Conservation (phyloP, 2,797 vertebrate genomes). For the Scarus forsteni region DNA sequence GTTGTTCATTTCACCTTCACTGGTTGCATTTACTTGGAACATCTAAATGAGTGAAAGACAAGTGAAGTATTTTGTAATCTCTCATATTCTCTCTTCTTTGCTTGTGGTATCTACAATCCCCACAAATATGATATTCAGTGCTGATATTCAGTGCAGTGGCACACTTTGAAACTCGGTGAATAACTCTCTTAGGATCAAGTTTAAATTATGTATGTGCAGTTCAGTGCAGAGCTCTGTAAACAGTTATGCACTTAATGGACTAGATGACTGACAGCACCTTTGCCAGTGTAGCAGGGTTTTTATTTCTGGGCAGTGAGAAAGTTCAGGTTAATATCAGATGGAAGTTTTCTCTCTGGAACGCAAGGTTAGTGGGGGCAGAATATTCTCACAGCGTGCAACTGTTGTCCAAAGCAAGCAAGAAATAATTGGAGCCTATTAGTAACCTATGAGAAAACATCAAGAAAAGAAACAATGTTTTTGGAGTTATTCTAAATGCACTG, state of each 20-base stretch:
- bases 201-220: constrained; percentile 82
- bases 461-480: neutral
- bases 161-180: constrained; percentile 56
- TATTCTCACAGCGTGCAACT: neutral
- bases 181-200: constrained; percentile 69
- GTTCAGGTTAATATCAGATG: constrained; percentile 28
- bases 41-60: constrained; percentile 59
- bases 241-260: constrained; percentile 81
- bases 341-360: constrained; percentile 24
- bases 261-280: constrained; percentile 75
- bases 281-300: constrained; percentile 21
- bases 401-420: constrained; percentile 21
- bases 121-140: constrained; percentile 48
- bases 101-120: constrained; percentile 39
- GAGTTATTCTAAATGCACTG: neutral
- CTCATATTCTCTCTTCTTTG: constrained; percentile 4
- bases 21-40: constrained; percentile 42
- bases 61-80: constrained; percentile 49
- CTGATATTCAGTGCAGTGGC: constrained; percentile 55
- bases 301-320: constrained; percentile 28
- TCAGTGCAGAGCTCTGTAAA: constrained; percentile 79
- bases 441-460: neutral
- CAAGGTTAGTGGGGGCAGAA: constrained; percentile 1
- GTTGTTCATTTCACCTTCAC: constrained; percentile 50
- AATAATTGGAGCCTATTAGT: constrained; percentile 8